Conservation (phyloP, 2,113 vertebrate species). For the Egretta garzetta region DNA sequence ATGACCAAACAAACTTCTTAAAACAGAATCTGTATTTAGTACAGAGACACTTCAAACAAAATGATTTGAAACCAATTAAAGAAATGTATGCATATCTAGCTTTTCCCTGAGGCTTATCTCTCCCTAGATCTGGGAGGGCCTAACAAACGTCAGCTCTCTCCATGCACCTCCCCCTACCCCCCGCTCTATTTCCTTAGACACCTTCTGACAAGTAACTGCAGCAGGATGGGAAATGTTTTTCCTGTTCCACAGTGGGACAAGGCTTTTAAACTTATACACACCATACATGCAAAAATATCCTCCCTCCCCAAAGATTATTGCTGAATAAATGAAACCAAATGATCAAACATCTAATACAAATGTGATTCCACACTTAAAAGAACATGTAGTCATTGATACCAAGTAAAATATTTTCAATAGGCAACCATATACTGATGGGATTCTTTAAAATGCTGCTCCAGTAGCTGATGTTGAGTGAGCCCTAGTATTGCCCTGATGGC, state of each 20-base stretch:
- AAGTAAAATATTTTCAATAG: not conserved
- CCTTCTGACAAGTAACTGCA: not conserved
- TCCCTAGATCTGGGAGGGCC: not conserved
- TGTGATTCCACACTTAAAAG: not conserved
- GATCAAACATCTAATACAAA: not conserved
- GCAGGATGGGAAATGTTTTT: not conserved
- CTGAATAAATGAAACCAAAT: not conserved
- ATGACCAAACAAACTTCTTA: not conserved
- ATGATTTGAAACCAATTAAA: conserved; percentile 36
- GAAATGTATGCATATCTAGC: conserved; percentile 23
- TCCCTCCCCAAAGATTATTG: not conserved
- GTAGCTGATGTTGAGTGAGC: not conserved
- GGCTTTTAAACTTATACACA: not conserved
- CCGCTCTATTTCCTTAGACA: not conserved
- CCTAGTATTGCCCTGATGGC: not conserved
- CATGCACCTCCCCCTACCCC: not conserved
- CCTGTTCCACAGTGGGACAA: not conserved
- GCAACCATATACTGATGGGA: not conserved
- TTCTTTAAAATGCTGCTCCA: not conserved
- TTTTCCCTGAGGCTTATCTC: conserved; percentile 26
- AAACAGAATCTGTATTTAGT: conserved; percentile 1
- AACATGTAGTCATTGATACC: not conserved
- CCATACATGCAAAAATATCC: not conserved
- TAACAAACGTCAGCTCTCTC: not conserved
- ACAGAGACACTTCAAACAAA: conserved; percentile 20